Conservation (phyloP, 2,888 invertebrate genomes). For the Tenthredo amoena region DNA sequence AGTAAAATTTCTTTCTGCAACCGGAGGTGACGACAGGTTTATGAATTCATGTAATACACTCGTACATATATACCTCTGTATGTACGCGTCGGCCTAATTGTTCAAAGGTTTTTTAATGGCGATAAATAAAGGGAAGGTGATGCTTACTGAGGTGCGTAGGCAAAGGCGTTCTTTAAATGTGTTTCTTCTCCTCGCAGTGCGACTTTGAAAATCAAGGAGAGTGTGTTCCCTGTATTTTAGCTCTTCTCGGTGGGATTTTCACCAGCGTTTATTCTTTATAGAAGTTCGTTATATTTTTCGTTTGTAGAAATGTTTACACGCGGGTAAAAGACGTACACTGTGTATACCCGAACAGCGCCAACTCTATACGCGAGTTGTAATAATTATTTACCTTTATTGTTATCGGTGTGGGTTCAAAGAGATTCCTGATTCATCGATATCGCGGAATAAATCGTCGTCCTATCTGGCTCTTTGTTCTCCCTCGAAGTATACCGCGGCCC, state of each 20-base stretch:
- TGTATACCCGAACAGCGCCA: neutral
- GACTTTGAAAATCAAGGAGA: constrained; percentile 41
- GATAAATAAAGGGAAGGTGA: constrained; percentile 37
- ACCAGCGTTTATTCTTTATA: neutral
- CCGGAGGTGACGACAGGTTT: neutral
- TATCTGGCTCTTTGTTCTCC: constrained; percentile 30
- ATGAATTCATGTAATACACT: neutral
- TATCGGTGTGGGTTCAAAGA: neutral
- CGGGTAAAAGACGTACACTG: neutral
- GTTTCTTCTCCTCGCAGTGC: neutral
- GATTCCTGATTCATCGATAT: constrained; percentile 27
- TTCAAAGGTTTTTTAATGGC: constrained; percentile 48
- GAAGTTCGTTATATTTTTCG: neutral
- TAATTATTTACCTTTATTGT: constrained; percentile 7
- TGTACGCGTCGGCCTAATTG: constrained; percentile 12
- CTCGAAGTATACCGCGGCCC: neutral
- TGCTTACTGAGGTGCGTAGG: constrained; percentile 45
- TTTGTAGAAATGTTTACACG: neutral
- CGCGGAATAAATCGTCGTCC: constrained; percentile 28
- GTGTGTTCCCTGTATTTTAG: constrained; percentile 1
- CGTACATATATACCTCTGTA: neutral
- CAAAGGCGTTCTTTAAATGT: constrained; percentile 28
- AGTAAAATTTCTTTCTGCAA: neutral
- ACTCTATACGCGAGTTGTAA: neutral
- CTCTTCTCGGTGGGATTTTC: neutral